Evolutionary conservation across 2,797 vertebrate species (phyloP), one percentile per base, ranked within the genome.

Genomic region (Chiloscyllium punctatum): DNA sequence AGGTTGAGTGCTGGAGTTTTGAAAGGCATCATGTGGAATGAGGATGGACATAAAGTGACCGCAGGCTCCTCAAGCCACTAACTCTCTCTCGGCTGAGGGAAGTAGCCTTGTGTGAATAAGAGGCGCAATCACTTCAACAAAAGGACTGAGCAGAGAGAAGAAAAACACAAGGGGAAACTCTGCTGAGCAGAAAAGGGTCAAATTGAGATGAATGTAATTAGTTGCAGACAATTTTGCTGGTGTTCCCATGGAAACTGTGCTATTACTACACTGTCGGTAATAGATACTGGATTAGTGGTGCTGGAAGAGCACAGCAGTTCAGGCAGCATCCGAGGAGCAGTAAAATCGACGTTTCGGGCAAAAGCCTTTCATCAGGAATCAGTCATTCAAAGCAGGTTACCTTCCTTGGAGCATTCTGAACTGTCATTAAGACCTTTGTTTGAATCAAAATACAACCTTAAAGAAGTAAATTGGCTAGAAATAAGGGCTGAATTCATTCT

Each of bases 221-320:
- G 94, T 95, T 48, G 13, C 94, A 74, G 94, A 42, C 94, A 95
- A 95, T 95, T 95, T 95, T 95, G 48, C 94, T 53, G 94, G 69
- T 51, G 94, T 95, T 95, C 48, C 94, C 94, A 95, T 95, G 94
- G 94, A 95, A 72, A 95, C 94, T 6, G 21, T 74, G 48, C 71
- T 77, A 77, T 77, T 77, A 33, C 71, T 33, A 77, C 71, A 74
- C 27, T 51, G 23, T 69, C 69, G 23, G 71, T 88, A 62, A 91
- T 62, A 91, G 42, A 48, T 48, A 48, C 42, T 48, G 42, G 42
- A 48, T 48, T 1, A 48, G 42, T 48, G 1, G 42, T 48, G 42
- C 42, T 48, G 42, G 42, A 48, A 48, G 42, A 48, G 42, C 42
- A 48, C 42, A 48, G 42, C 42, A 48, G 42, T 48, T 48, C 42